Evolutionary conservation across 2,113 vertebrate genomes (phyloP).

Genomic region (Naja naja): DNA sequence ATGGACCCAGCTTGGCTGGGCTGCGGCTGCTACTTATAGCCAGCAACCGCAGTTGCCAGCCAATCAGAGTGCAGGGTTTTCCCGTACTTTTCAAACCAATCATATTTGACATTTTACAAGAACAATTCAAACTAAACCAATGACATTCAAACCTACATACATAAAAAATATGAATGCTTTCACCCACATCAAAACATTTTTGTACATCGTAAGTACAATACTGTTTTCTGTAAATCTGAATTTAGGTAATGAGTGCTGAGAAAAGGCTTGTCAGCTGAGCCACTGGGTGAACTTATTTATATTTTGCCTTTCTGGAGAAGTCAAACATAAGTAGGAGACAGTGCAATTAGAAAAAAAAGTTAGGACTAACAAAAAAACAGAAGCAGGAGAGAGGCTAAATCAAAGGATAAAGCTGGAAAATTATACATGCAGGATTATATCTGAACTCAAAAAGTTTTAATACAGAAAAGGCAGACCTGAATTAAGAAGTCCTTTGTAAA

Average conservation of each 20-base stretch:
- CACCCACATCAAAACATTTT: neutral
- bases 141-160: too few species aligned
- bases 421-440: neutral
- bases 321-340: neutral
- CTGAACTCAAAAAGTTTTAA: neutral
- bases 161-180: neutral
- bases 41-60: too few species aligned
- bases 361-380: neutral
- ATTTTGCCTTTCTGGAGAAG: neutral
- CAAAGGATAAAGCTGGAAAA: neutral
- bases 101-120: too few species aligned
- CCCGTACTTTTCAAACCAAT: too few species aligned
- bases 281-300: neutral
- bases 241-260: neutral
- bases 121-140: too few species aligned
- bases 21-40: too few species aligned
- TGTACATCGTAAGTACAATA: neutral
- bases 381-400: neutral
- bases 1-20: too few species aligned
- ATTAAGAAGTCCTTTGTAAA: neutral
- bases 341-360: neutral
- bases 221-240: neutral
- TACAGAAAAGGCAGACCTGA: neutral
- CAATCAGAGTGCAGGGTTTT: too few species aligned
- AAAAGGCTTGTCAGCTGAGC: neutral